Conservation (phyloP, 2,888 invertebrate genomes). For the Argyra leucocephala region DNA sequence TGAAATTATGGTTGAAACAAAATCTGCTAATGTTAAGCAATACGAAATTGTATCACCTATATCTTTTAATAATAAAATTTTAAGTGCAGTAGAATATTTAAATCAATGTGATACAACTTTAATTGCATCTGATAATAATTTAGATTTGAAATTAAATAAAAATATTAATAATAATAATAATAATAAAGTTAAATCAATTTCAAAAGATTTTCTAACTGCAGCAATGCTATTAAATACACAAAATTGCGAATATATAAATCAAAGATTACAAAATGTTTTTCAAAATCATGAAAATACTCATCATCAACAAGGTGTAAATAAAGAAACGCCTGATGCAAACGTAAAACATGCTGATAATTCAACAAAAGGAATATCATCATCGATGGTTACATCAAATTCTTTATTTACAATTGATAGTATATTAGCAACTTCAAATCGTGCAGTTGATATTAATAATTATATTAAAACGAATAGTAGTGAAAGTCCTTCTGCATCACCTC, state of each 20-base stretch:
- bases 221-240: conserved; percentile 43
- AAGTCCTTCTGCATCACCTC: conserved; percentile 36
- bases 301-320: conserved; percentile 32
- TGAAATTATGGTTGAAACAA: conserved; percentile 25
- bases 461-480: conserved; percentile 23
- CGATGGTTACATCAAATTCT: conserved; percentile 47
- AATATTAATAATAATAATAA: conserved; percentile 14
- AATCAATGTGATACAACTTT: conserved; percentile 8
- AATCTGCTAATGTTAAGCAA: conserved; percentile 16
- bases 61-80: neutral
- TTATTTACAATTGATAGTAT: conserved; percentile 82
- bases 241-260: conserved; percentile 41
- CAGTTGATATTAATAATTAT: conserved; percentile 13
- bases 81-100: neutral
- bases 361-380: conserved; percentile 36
- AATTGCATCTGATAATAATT: conserved; percentile 14
- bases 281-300: conserved; percentile 26
- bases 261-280: conserved; percentile 40
- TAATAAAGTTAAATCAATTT: conserved; percentile 24
- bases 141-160: conserved; percentile 10
- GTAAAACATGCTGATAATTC: conserved; percentile 24
- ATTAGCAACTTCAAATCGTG: conserved; percentile 59
- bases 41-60: neutral
- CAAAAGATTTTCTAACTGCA: conserved; percentile 40
- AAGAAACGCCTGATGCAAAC: conserved; percentile 30